Percentiles rank a stretch among this genome's conserved stretches.
These are phyloP conservation scores for Homarus americanus DNA, from an alignment of 1,140 invertebrate genomes.

Conservation along the genomic window DNA sequence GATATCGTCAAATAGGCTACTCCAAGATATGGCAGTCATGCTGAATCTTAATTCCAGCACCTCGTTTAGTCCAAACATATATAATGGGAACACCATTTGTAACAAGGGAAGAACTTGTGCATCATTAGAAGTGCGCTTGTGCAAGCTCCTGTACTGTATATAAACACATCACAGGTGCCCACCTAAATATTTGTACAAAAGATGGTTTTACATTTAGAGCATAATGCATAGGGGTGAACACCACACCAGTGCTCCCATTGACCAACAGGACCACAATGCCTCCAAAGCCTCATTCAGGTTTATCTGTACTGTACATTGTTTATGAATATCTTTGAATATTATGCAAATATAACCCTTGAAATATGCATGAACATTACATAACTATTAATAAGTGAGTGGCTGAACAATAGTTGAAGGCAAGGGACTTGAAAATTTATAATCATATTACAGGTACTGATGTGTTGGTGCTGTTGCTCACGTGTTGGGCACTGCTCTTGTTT, in stretches of 20 bases:
- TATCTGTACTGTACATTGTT: background rate
- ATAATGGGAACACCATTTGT: constrained; percentile 22
- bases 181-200: constrained; percentile 43
- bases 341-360: background rate
- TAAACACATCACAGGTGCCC: constrained; percentile 27
- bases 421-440: too few relatives aligned
- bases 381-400: too few relatives aligned
- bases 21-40: background rate
- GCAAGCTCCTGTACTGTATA: constrained; percentile 39
- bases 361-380: background rate
- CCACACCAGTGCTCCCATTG: background rate
- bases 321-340: background rate
- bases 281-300: background rate
- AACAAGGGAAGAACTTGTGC: constrained; percentile 37
- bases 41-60: background rate
- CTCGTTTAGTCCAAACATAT: background rate
- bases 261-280: background rate
- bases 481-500: too few relatives aligned
- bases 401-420: too few relatives aligned
- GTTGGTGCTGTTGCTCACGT: background rate
- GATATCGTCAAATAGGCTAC: background rate
- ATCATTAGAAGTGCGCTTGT: constrained; percentile 33
- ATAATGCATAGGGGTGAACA: constrained; percentile 24
- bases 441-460: too few relatives aligned
- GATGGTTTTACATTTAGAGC: constrained; percentile 27